These are phyloP conservation scores for Xylota segnis DNA, from an alignment of 2,888 invertebrate genomes.

Conservation along the genomic window DNA sequence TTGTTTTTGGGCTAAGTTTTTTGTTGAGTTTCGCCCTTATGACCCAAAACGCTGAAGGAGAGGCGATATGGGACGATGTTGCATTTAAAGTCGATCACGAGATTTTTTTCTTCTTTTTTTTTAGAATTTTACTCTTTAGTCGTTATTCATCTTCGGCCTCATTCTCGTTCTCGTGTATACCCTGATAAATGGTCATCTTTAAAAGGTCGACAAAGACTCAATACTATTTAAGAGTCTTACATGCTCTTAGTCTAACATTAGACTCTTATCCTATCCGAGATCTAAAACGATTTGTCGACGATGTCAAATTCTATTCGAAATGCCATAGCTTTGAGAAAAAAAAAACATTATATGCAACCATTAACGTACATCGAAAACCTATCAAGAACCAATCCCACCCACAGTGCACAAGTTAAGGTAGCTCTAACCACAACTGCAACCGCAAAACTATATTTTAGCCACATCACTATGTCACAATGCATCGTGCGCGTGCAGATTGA, in stretches of 20 bases:
- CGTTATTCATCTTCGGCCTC: too few species aligned
- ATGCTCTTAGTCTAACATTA: neutral
- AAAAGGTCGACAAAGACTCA: neutral
- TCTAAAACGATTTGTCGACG: slow-evolving; percentile 36
- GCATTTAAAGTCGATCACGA: too few species aligned
- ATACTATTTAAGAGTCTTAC: neutral
- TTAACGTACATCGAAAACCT: slow-evolving; percentile 32
- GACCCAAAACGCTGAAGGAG: too few species aligned
- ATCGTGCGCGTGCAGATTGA: slow-evolving; percentile 57
- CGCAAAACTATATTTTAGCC: slow-evolving; percentile 55
- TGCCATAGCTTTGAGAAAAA: neutral
- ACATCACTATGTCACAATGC: slow-evolving; percentile 51
- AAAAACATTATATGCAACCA: neutral
- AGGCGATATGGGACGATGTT: too few species aligned
- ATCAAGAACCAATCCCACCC: slow-evolving; percentile 75
- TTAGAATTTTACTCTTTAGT: too few species aligned
- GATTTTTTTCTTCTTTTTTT: too few species aligned
- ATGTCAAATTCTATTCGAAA: slow-evolving; percentile 15
- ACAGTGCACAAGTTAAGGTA: slow-evolving; percentile 54
- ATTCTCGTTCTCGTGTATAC: too few species aligned
- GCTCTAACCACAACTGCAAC: slow-evolving; percentile 46
- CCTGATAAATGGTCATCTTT: too few species aligned
- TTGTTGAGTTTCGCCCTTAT: too few species aligned
- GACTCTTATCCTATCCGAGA: neutral
- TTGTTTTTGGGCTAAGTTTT: too few species aligned